Evolutionary conservation across 2,888 invertebrate species (phyloP).

Genomic region (Pyralis farinalis): DNA sequence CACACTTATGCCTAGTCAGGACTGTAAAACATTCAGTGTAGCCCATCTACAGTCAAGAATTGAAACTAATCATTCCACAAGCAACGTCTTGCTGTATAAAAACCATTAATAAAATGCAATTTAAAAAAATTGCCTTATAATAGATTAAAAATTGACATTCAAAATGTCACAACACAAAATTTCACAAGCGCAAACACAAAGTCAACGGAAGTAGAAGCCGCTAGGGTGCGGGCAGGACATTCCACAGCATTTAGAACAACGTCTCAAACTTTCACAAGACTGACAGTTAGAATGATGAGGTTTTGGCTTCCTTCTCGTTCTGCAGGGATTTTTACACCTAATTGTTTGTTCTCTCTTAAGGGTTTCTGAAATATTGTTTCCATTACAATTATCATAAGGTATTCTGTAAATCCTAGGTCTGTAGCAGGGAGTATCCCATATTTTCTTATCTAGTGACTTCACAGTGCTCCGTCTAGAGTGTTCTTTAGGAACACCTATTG

Average conservation of each 20-base stretch:
- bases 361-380: slow-evolving; percentile 15
- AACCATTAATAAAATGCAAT: too few relatives aligned
- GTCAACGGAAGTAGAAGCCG: slow-evolving; percentile 36
- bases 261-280: slow-evolving; percentile 16
- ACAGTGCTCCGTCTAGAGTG: too few relatives aligned
- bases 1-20: too few relatives aligned
- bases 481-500: too few relatives aligned
- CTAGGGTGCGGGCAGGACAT: slow-evolving; percentile 42
- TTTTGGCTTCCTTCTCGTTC: slow-evolving; percentile 13
- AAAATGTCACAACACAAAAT: too few relatives aligned
- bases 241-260: slow-evolving; percentile 37
- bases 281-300: not conserved
- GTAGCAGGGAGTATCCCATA: slow-evolving; percentile 19
- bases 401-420: slow-evolving; percentile 10
- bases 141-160: too few relatives aligned
- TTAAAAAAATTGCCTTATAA: too few relatives aligned
- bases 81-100: too few relatives aligned
- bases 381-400: slow-evolving; percentile 16
- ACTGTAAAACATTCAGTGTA: too few relatives aligned
- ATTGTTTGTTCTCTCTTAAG: slow-evolving; percentile 20
- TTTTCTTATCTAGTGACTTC: not conserved
- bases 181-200: too few relatives aligned
- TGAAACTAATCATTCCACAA: too few relatives aligned
- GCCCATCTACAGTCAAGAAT: too few relatives aligned
- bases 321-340: slow-evolving; percentile 25